Percentiles rank a stretch among this genome's conserved stretches.
These are phyloP conservation scores for Microcebus jonahi DNA, from an alignment of 2,113 vertebrate genomes.

Conservation along the genomic window DNA sequence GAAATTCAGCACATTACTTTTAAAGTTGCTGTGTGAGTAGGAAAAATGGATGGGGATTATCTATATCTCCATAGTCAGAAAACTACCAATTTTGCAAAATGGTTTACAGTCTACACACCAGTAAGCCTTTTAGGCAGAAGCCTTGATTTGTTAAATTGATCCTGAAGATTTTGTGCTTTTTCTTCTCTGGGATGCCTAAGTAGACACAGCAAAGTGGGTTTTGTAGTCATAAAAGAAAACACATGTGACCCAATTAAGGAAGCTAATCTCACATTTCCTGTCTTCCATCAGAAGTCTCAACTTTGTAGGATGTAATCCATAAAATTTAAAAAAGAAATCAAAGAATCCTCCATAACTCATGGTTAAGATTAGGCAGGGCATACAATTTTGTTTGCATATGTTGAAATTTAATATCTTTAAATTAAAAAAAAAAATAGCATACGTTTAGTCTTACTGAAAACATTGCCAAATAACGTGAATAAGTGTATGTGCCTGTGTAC, in stretches of 20 bases:
- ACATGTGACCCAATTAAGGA: slow-evolving; percentile 34
- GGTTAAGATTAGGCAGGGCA: background rate
- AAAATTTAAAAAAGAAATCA: background rate
- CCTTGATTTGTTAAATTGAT: slow-evolving; percentile 47
- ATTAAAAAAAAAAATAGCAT: background rate
- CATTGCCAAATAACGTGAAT: background rate
- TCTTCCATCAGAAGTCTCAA: background rate
- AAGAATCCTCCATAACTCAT: slow-evolving; percentile 14
- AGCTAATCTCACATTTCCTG: slow-evolving; percentile 55
- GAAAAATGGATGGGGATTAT: slow-evolving; percentile 34
- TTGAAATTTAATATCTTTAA: background rate
- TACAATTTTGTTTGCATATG: background rate
- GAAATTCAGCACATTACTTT: slow-evolving; percentile 30
- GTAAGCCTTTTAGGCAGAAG: slow-evolving; percentile 52
- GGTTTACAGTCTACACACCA: background rate
- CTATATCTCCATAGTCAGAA: slow-evolving; percentile 23
- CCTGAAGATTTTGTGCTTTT: slow-evolving; percentile 41
- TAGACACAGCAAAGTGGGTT: slow-evolving; percentile 14
- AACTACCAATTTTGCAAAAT: slow-evolving; percentile 52
- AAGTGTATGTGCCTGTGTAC: background rate
- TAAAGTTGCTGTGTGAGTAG: background rate
- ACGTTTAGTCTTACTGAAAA: slow-evolving; percentile 1
- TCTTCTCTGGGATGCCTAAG: slow-evolving; percentile 30
- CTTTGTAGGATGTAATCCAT: slow-evolving; percentile 31
- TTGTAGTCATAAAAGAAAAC: slow-evolving; percentile 40